Conservation (phyloP, 2,113 vertebrate genomes). For the Dasyurus viverrinus region DNA sequence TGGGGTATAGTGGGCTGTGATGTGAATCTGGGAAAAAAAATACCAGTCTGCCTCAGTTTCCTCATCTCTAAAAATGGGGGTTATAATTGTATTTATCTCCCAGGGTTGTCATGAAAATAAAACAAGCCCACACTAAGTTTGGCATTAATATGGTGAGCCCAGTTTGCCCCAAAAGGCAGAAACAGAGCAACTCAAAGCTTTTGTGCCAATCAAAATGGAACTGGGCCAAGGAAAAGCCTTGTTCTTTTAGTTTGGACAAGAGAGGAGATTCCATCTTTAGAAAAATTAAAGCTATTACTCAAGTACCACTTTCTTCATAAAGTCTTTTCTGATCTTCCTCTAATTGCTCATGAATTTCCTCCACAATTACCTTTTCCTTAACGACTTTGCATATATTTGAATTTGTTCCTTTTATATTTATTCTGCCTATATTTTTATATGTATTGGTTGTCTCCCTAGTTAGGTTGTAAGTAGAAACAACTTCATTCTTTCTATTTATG, state of each 20-base stretch:
- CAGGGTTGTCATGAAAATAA: background rate
- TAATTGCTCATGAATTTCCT: background rate
- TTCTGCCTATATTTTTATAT: background rate
- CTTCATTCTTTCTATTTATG: background rate
- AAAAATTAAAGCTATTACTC: background rate
- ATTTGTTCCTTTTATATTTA: background rate
- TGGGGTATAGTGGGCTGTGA: background rate
- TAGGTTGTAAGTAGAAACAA: background rate
- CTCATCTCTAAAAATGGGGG: background rate
- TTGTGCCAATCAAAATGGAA: background rate
- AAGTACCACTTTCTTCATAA: background rate
- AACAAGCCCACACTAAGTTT: background rate
- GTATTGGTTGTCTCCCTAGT: background rate
- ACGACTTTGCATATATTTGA: background rate
- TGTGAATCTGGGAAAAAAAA: background rate
- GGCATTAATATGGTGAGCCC: background rate
- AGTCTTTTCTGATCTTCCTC: background rate
- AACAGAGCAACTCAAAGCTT: background rate
- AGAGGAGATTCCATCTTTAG: background rate
- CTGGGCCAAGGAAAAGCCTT: background rate
- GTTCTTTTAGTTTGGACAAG: background rate
- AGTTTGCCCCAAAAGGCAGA: background rate
- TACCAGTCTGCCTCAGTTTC: background rate
- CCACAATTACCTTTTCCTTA: background rate
- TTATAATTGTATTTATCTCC: background rate